Evolutionary conservation across 2,797 vertebrate species (phyloP).

Genomic region (Pelobates cultripes): DNA sequence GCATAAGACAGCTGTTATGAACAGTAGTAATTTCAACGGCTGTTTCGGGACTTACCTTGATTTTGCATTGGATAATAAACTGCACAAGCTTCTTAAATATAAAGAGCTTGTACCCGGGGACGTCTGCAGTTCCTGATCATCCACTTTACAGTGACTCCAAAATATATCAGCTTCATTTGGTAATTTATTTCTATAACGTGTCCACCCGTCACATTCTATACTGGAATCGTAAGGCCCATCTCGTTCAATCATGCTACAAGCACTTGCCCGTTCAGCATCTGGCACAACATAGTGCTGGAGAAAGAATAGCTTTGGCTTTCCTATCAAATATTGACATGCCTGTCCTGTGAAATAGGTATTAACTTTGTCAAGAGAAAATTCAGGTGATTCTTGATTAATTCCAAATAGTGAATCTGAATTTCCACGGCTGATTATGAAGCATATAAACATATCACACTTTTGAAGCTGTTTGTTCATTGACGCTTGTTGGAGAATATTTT

Average conservation of each 20-base stretch:
- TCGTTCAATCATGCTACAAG: slow-evolving; percentile 67
- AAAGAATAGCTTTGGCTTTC: slow-evolving; percentile 95
- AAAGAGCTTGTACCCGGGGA: slow-evolving; percentile 64
- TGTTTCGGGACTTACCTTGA: neutral
- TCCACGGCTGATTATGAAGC: slow-evolving; percentile 85
- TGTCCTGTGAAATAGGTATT: slow-evolving; percentile 76
- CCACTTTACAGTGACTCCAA: slow-evolving; percentile 87
- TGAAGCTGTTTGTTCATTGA: slow-evolving; percentile 63
- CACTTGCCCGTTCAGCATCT: slow-evolving; percentile 47
- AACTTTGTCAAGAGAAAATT: slow-evolving; percentile 73
- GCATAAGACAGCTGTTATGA: too few species aligned
- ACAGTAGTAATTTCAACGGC: too few species aligned
- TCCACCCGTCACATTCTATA: neutral
- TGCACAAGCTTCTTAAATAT: slow-evolving; percentile 70
- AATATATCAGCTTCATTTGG: slow-evolving; percentile 85
- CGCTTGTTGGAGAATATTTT: slow-evolving; percentile 60
- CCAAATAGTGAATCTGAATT: slow-evolving; percentile 72
- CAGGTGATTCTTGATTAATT: slow-evolving; percentile 64
- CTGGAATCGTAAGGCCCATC: slow-evolving; percentile 65
- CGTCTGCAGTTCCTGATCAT: slow-evolving; percentile 68
- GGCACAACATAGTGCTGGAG: slow-evolving; percentile 82
- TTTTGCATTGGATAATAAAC: neutral
- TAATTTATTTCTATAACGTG: slow-evolving; percentile 51
- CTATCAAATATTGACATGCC: slow-evolving; percentile 75
- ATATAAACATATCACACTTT: slow-evolving; percentile 77